These are phyloP conservation scores for Tokudaia muenninki DNA, from an alignment of 2,797 vertebrate genomes.

Conservation along the genomic window DNA sequence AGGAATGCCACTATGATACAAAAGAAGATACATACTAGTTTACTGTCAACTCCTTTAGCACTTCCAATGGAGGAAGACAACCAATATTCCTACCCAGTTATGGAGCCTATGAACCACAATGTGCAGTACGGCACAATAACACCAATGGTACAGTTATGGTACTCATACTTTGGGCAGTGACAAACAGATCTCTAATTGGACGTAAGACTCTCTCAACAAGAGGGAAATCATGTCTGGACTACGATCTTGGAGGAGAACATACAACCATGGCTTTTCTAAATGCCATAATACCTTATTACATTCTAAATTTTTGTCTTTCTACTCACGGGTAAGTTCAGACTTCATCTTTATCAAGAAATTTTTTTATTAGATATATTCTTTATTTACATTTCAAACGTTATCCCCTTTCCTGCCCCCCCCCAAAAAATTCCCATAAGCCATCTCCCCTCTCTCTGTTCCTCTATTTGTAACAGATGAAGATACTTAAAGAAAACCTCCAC, in stretches of 20 bases:
- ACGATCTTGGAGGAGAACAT: background rate
- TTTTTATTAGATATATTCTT: no score
- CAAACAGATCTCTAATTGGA: background rate
- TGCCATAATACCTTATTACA: background rate
- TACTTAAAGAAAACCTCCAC: background rate
- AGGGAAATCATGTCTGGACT: background rate
- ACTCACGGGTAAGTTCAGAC: background rate
- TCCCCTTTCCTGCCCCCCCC: no score
- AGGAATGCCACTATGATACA: background rate
- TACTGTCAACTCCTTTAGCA: background rate
- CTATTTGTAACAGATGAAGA: background rate
- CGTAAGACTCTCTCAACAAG: background rate
- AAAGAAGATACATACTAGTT: background rate
- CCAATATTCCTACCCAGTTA: no score
- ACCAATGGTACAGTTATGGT: background rate
- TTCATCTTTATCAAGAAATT: no score
- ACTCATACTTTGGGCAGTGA: background rate
- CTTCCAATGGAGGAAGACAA: background rate
- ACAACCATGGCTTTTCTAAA: background rate
- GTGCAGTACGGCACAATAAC: no score
- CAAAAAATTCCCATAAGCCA: no score
- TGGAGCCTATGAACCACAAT: background rate
- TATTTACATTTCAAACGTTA: no score
- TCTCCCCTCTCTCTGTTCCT: background rate
- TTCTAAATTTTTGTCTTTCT: background rate